Evolutionary conservation across 2,888 invertebrate species (phyloP).

Genomic region (Trissonchulus sp.): DNA sequence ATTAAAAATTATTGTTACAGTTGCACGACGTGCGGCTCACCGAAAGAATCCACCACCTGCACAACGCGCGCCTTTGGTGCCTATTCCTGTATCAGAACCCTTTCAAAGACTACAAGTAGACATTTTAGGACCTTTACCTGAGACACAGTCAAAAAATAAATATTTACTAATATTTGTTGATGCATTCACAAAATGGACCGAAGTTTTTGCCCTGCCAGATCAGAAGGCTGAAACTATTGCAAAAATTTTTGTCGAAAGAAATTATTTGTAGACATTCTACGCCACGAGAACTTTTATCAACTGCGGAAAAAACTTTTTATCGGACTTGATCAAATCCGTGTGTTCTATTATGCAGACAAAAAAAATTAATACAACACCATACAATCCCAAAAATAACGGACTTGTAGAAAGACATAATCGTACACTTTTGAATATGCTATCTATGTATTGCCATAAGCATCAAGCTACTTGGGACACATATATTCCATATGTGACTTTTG

Average conservation of each 20-base stretch:
- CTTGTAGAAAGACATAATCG: conserved; percentile 41
- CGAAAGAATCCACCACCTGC: conserved; percentile 27
- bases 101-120: conserved; percentile 40
- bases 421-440: conserved; percentile 38
- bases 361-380: conserved; percentile 35
- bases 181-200: conserved; percentile 37
- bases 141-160: conserved; percentile 32
- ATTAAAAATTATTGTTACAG: conserved; percentile 28
- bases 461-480: conserved; percentile 43
- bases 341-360: conserved; percentile 34
- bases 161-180: conserved; percentile 38
- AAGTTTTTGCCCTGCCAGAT: conserved; percentile 45
- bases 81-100: conserved; percentile 32
- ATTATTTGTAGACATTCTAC: conserved; percentile 38
- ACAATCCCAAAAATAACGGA: conserved; percentile 40
- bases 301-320: conserved; percentile 39
- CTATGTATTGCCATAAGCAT: conserved; percentile 37
- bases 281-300: conserved; percentile 40
- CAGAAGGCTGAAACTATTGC: conserved; percentile 47
- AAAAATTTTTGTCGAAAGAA: conserved; percentile 36
- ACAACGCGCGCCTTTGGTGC: conserved; percentile 29
- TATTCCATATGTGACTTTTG: conserved; percentile 38
- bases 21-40: conserved; percentile 35
- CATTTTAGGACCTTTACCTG: conserved; percentile 39
- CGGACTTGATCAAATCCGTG: conserved; percentile 34